Base-by-base conservation (phyloP, 2,113 vertebrate genomes). In the Crotalus tigris region DNA sequence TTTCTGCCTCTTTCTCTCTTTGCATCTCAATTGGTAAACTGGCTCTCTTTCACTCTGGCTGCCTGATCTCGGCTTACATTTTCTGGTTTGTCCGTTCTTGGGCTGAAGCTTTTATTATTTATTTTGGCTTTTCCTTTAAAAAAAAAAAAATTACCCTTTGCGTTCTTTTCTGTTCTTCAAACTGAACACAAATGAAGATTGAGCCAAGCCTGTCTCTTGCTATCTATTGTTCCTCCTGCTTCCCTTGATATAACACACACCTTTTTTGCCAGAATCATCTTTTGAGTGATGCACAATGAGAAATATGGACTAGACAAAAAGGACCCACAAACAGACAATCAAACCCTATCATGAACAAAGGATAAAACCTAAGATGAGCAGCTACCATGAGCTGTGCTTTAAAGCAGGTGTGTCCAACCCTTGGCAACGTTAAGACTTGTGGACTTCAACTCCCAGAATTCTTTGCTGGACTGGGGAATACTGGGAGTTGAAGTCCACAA, bases 61-160 rank as follows among this genome's bases (percentile, higher is more conserved):
- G 15, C 92, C 89, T 5, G 3, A 93, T 54, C n/a, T 44, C 53
- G 1, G 59, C 75, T 90, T 58, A 33, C 15, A 29, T 24, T 86
- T 33, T 33, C 33, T 81, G 69, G 33, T 21, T 81, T 33, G n/a
- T 81, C 33, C 33, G 19, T 33, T 86, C 57, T 33, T 59, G 29
- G 46, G 89, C n/a, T 59, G 0, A 13, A 24, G 29, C 87, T 29
- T 92, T 26, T 13, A 26, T 49, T 61, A 57, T 55, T 53, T 44
- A 46, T 87, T 64, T 85, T 91, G 95, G 91, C 15, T 44, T 94
- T 87, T 92, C 94, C 93, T 51, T 39, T 53, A 17, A 7, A 44
- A n/a, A 44, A 24, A 19, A 19, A 3, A 23, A 13, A 57, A 12
- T 8, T 11, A 46, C 4, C 4, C 87, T 53, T 55, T 17, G 26